A percentile compares a stretch with the other conserved stretches of the same genome.
These are phyloP conservation scores for Monochamus alternatus DNA, from an alignment of 2,888 invertebrate species.

Conservation along the genomic window DNA sequence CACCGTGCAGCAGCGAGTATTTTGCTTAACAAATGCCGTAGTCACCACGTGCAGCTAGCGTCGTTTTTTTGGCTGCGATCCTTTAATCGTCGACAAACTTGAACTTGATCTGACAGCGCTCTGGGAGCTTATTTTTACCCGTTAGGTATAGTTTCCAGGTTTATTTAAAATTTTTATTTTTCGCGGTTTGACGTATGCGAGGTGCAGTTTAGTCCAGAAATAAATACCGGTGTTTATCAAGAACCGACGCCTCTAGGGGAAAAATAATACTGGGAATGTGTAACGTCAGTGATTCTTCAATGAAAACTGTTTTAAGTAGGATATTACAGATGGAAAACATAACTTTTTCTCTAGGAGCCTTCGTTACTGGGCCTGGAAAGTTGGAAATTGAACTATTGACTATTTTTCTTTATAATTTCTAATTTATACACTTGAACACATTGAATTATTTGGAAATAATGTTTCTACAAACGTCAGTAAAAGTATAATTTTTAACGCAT, in stretches of 20 bases:
- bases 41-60: conserved; percentile 15
- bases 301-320: too few species aligned
- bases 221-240: neutral
- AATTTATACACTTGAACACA: too few species aligned
- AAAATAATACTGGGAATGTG: too few species aligned
- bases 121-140: conserved; percentile 24
- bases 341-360: too few species aligned
- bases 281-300: too few species aligned
- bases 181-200: neutral
- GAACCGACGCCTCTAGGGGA: neutral
- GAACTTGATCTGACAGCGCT: conserved; percentile 31
- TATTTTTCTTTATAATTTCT: too few species aligned
- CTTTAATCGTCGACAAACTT: conserved; percentile 9
- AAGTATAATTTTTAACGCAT: too few species aligned
- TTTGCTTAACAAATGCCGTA: neutral
- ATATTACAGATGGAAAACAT: too few species aligned
- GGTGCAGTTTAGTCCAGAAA: neutral
- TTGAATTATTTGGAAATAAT: too few species aligned
- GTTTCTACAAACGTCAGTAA: too few species aligned
- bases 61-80: conserved; percentile 24
- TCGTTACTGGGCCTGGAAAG: too few species aligned
- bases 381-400: too few species aligned
- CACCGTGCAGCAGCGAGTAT: neutral
- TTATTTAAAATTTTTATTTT: conserved; percentile 17
- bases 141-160: neutral